Evolutionary conservation across 2,888 invertebrate genomes (phyloP).

Genomic region (Oxystoma pomonae): DNA sequence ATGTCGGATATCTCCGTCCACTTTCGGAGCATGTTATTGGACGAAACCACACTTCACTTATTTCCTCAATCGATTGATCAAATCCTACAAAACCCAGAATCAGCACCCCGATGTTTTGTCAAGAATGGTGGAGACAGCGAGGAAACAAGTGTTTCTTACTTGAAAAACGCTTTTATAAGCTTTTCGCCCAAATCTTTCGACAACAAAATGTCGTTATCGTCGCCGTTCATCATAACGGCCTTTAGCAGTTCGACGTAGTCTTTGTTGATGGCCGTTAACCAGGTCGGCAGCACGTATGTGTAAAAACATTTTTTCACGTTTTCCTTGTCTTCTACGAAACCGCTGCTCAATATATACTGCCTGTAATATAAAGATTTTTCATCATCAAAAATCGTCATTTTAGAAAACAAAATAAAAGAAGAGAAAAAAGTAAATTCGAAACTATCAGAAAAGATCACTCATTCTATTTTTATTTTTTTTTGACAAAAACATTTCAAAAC

Average conservation of each 20-base stretch:
- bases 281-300: conserved; percentile 61
- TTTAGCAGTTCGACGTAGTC: conserved; percentile 66
- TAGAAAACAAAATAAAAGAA: too few relatives aligned
- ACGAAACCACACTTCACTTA: too few relatives aligned
- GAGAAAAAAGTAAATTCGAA: too few relatives aligned
- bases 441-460: too few relatives aligned
- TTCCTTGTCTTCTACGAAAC: conserved; percentile 59
- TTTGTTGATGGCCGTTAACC: conserved; percentile 69
- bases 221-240: conserved; percentile 68
- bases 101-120: too few relatives aligned
- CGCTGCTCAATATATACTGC: conserved; percentile 57
- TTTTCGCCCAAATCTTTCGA: conserved; percentile 53
- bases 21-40: too few relatives aligned
- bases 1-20: too few relatives aligned
- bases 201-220: conserved; percentile 58
- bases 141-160: conserved; percentile 38
- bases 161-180: conserved; percentile 53
- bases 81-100: too few relatives aligned
- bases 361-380: conserved; percentile 54
- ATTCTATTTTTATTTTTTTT: too few relatives aligned
- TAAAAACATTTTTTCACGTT: conserved; percentile 49
- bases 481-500: too few relatives aligned
- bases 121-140: not conserved
- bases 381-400: not conserved
- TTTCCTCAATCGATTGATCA: too few relatives aligned